A percentile compares a stretch with the other conserved stretches of the same genome.
These are phyloP conservation scores for Euura saliciscinereae DNA, from an alignment of 1,140 invertebrate species.

Conservation along the genomic window DNA sequence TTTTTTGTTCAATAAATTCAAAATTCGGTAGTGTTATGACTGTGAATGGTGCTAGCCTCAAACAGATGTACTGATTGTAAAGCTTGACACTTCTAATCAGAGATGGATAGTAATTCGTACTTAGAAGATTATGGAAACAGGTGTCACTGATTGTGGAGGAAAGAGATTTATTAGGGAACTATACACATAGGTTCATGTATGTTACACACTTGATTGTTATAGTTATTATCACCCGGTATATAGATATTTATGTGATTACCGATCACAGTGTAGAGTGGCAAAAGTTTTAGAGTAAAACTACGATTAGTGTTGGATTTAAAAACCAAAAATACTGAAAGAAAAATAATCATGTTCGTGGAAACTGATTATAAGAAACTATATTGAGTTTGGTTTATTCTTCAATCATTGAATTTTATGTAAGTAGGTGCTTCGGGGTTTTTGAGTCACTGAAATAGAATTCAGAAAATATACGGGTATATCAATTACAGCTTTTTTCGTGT, in stretches of 20 bases:
- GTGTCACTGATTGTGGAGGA: not conserved
- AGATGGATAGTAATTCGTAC: not conserved
- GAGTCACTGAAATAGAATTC: no score
- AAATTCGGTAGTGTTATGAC: not conserved
- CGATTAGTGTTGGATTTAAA: not conserved
- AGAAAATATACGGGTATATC: no score
- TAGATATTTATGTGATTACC: slow-evolving; percentile 2
- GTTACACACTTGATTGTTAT: not conserved
- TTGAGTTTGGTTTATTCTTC: no score
- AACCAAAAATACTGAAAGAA: not conserved
- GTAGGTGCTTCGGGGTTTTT: no score
- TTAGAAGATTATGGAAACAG: not conserved
- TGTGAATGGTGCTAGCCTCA: slow-evolving; percentile 4
- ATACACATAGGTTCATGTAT: not conserved
- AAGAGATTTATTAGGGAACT: not conserved
- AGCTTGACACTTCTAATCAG: no score
- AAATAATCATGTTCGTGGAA: no score
- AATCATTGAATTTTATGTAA: no score
- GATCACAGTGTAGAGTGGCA: not conserved
- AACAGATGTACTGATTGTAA: not conserved
- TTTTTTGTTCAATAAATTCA: no score
- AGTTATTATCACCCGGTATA: not conserved
- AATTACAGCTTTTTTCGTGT: no score
- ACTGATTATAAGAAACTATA: no score
- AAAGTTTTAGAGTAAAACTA: no score